Evolutionary conservation across 2,888 invertebrate species (phyloP).

Genomic region (Troides oblongomaculatus): DNA sequence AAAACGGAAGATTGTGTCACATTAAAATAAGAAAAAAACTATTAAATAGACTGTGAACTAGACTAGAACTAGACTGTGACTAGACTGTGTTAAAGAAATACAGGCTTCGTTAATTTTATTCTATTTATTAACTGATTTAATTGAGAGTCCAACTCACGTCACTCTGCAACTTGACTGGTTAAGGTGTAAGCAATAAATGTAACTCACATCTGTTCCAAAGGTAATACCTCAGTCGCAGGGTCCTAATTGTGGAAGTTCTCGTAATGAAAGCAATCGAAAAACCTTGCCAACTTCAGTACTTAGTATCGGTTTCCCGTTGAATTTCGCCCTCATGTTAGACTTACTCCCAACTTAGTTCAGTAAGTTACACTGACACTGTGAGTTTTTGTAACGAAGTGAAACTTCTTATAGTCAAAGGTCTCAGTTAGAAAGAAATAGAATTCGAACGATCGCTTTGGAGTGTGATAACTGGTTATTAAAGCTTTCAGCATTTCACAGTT

Average conservation of each 20-base stretch:
- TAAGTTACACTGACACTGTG: constrained; percentile 21
- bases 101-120: not conserved
- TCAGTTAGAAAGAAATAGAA: not conserved
- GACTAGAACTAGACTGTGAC: too few relatives aligned
- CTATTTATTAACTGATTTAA: too few relatives aligned
- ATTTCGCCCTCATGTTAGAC: constrained; percentile 15
- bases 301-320: constrained; percentile 26
- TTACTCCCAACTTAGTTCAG: constrained; percentile 11
- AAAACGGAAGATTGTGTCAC: not conserved
- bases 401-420: not conserved
- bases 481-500: too few relatives aligned
- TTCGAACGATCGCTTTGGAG: not conserved
- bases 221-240: constrained; percentile 19
- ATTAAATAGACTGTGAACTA: not conserved
- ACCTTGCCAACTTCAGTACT: constrained; percentile 26
- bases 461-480: too few relatives aligned
- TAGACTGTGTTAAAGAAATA: too few relatives aligned
- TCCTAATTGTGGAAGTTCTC: constrained; percentile 25
- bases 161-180: not conserved
- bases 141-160: too few relatives aligned
- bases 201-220: constrained; percentile 6
- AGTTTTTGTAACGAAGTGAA: constrained; percentile 24
- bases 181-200: constrained; percentile 4
- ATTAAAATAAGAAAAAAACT: not conserved
- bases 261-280: constrained; percentile 28